Evolutionary conservation across 2,888 invertebrate species (phyloP).

Genomic region (Meandrusa payeni): DNA sequence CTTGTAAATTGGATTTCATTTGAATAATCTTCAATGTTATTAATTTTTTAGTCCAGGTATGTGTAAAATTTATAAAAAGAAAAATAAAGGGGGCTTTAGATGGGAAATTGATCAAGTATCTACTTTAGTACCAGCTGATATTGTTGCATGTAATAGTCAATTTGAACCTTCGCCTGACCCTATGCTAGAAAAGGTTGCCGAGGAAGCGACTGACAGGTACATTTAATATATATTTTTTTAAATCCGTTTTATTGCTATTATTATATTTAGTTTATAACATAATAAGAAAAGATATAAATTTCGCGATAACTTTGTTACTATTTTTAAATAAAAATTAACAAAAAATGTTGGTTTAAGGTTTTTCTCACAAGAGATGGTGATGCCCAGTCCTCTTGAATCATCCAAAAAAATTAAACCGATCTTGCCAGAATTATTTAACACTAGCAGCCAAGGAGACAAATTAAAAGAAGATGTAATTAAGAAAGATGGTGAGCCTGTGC

Average conservation of each 20-base stretch:
- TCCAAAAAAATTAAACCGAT: conserved; percentile 66
- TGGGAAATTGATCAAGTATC: conserved; percentile 88
- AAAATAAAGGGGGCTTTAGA: conserved; percentile 53
- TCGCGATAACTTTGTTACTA: too few species aligned
- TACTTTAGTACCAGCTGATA: conserved; percentile 83
- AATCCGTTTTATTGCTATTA: too few species aligned
- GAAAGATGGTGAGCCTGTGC: conserved; percentile 53
- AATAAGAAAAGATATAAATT: too few species aligned
- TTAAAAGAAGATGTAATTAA: conserved; percentile 43
- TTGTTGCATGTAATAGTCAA: conserved; percentile 83
- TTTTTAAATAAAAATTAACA: too few species aligned
- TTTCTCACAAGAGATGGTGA: conserved; percentile 80
- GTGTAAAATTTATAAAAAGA: conserved; percentile 74
- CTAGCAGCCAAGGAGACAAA: conserved; percentile 46
- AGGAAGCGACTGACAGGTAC: conserved; percentile 84
- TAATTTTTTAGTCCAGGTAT: conserved; percentile 61
- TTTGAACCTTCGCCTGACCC: conserved; percentile 83
- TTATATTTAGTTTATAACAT: too few species aligned
- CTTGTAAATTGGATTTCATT: too few species aligned
- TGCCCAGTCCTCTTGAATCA: conserved; percentile 80
- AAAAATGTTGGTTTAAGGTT: conserved; percentile 53
- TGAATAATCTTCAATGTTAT: too few species aligned
- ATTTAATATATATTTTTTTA: too few species aligned
- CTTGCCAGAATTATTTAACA: conserved; percentile 44
- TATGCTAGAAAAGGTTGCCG: conserved; percentile 82